Evolutionary conservation across 2,113 vertebrate genomes (phyloP).

Genomic region (Hymenochirus boettgeri): DNA sequence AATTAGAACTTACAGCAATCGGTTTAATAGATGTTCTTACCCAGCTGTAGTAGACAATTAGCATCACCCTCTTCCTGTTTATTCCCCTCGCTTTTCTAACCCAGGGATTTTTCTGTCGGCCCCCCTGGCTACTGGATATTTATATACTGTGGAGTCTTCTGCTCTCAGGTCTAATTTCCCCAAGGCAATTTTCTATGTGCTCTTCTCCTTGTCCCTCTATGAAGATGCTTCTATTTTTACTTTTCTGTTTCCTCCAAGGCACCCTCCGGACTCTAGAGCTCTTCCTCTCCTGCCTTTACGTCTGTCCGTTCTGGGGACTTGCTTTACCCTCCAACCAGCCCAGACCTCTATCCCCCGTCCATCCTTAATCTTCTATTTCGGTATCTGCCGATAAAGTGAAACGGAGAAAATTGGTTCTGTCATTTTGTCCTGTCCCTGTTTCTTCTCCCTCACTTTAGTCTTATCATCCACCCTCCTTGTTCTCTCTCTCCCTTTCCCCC

Average conservation of each 20-base stretch:
- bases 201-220: neutral
- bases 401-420: slow-evolving; percentile 12
- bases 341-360: neutral
- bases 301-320: neutral
- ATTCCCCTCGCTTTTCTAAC: neutral
- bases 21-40: too few relatives aligned
- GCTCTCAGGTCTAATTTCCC: neutral
- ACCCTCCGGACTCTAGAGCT: neutral
- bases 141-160: neutral
- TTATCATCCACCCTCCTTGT: neutral
- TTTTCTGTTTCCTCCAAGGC: neutral
- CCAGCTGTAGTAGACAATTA: too few relatives aligned
- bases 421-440: slow-evolving; percentile 10
- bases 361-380: slow-evolving; percentile 7
- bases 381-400: slow-evolving; percentile 12
- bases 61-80: too few relatives aligned
- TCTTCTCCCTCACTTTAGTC: neutral
- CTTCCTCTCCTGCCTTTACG: neutral
- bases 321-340: slow-evolving; percentile 6
- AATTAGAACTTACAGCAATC: too few relatives aligned
- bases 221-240: neutral
- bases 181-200: neutral
- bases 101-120: neutral
- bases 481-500: neutral
- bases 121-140: neutral